Evolutionary conservation across 1,140 invertebrate species (phyloP).

Genomic region (Wasmannia auropunctata): DNA sequence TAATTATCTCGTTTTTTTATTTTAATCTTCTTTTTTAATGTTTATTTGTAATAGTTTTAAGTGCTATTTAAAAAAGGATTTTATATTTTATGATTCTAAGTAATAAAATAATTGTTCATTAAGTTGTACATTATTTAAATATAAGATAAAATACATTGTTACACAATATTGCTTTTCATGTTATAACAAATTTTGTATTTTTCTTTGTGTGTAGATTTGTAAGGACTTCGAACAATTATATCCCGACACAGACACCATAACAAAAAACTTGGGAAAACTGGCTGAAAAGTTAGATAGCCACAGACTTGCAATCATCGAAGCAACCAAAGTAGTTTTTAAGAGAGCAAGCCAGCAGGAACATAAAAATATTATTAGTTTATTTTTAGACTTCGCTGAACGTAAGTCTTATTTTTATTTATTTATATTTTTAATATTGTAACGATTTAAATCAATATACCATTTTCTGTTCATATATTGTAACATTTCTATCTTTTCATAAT

Average conservation of each 20-base stretch:
- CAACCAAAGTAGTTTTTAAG: background rate
- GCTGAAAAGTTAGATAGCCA: background rate
- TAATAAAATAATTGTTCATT: too few species aligned
- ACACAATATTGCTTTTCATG: background rate
- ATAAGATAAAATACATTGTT: background rate
- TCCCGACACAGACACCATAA: background rate
- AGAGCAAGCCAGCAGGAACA: background rate
- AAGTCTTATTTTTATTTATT: background rate
- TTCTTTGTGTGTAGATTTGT: background rate
- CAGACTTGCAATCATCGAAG: background rate
- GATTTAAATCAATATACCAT: too few species aligned
- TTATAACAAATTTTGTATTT: background rate
- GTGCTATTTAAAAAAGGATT: too few species aligned
- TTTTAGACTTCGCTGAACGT: background rate
- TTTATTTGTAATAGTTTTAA: too few species aligned
- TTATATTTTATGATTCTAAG: too few species aligned
- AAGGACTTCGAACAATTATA: conserved; percentile 7
- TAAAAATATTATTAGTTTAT: background rate
- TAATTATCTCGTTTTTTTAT: too few species aligned
- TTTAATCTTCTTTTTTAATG: too few species aligned
- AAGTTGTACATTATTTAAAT: too few species aligned
- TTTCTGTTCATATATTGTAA: too few species aligned
- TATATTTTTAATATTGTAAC: background rate
- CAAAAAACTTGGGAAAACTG: background rate
- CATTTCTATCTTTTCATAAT: too few species aligned